Base-by-base conservation (phyloP, 2,888 invertebrate genomes). In the Tuberolachnus salignus region DNA sequence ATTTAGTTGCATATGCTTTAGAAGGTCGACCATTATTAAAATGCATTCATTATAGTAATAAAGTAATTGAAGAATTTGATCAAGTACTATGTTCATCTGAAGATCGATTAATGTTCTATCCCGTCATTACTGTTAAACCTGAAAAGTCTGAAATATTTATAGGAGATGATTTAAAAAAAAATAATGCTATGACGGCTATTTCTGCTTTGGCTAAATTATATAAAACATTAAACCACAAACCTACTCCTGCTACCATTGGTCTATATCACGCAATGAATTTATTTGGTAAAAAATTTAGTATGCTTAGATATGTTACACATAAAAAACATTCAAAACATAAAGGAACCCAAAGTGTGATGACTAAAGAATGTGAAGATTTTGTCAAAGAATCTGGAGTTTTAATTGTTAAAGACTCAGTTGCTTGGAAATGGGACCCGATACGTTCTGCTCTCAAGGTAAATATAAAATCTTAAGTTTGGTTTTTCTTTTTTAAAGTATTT, bases 351-450 rank as follows among this genome's bases (percentile, higher is more conserved):
- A 69, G 57, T 63, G 82, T 84, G 57, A 81, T 85, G 55, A 82
- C 83, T 70, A 87, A 89, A 70, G 90, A 91, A 81, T 87, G 88
- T 83, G 91, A 92, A 84, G 90, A 89, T 83, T 86, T 91, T 82
- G 89, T 97, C 21, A 91, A 91, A 83, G 93, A 95, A 82, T 92
- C 94, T 1, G 90, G 92, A 82, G 95, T 97, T 4, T 88, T 95
- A 83, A 88, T 89, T 80, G 90, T 91, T 80, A 92, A 93, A 83
- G 95, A 95, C 84, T 92, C 92, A 6, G 90, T 90, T 80, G 89
- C 90, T 0, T 97, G 97, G 97, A 92, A 97, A 85, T 97, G 97
- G 97, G 92, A 93, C 83, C 89, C 94, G n/a, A 92, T 97, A 81
- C 89, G 92, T 81, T 91, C 93, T 59, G 89, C 95, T 83, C 87